Conservation (phyloP, 2,888 invertebrate genomes). For the Antitype chi region DNA sequence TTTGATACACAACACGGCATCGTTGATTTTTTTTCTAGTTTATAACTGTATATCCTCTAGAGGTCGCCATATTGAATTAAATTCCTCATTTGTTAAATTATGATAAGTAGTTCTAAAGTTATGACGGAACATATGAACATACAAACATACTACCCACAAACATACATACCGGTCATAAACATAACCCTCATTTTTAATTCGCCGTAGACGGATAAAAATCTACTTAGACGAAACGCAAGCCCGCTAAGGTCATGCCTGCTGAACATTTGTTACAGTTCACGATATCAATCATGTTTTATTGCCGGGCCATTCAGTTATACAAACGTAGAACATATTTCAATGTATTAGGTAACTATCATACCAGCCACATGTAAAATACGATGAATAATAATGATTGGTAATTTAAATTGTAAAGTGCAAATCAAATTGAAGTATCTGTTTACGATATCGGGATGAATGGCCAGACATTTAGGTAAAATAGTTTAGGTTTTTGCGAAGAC, state of each 20-base stretch:
- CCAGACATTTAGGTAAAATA: slow-evolving; percentile 37
- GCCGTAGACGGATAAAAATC: slow-evolving; percentile 6
- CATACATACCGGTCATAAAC: too few species aligned
- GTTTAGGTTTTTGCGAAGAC: slow-evolving; percentile 25
- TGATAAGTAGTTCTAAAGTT: too few species aligned
- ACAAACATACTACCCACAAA: too few species aligned
- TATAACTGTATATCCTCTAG: too few species aligned
- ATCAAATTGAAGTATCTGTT: slow-evolving; percentile 42
- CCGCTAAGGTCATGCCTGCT: slow-evolving; percentile 42
- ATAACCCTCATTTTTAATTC: too few species aligned
- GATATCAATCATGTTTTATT: slow-evolving; percentile 55
- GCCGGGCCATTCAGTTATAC: slow-evolving; percentile 22
- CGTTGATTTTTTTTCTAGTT: too few species aligned
- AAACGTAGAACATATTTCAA: slow-evolving; percentile 29
- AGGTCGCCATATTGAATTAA: too few species aligned
- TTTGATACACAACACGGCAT: too few species aligned
- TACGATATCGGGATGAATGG: slow-evolving; percentile 41
- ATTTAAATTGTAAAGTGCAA: slow-evolving; percentile 45
- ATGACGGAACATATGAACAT: too few species aligned
- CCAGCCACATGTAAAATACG: slow-evolving; percentile 36
- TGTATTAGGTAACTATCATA: slow-evolving; percentile 27
- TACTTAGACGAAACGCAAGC: slow-evolving; percentile 35
- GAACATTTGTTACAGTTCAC: slow-evolving; percentile 48
- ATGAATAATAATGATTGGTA: slow-evolving; percentile 34
- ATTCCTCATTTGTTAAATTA: too few species aligned